phyloP scores from a whole-genome alignment of 2,888 invertebrate species.

The Drosophila vallismaia region DNA sequence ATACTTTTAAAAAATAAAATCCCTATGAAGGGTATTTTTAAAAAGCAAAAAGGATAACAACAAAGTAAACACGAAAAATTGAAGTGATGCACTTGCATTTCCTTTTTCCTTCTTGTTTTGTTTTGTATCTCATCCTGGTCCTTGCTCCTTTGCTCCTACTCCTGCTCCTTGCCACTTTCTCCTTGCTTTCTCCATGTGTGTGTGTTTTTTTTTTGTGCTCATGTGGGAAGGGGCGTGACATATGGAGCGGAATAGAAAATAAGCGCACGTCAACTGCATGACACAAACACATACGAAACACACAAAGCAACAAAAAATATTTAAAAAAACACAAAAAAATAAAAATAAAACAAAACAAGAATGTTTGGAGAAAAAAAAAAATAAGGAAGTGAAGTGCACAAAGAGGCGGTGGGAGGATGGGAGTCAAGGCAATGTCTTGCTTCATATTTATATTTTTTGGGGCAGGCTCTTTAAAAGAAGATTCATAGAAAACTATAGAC shows the following conservation, averaged over 20 bases:
- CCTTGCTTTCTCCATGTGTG: neutral
- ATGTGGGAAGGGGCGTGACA: constrained; percentile 61
- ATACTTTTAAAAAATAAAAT: too few species aligned
- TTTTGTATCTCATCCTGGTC: constrained; percentile 1
- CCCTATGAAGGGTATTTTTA: neutral
- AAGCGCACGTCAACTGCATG: constrained; percentile 78
- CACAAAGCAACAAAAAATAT: constrained; percentile 54
- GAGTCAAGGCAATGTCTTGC: constrained; percentile 47
- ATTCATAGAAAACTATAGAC: neutral
- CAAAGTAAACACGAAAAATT: constrained; percentile 47
- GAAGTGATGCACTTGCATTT: constrained; percentile 22
- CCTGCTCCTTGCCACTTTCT: neutral
- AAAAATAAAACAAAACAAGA: constrained; percentile 39
- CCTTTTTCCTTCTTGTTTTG: neutral
- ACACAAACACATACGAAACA: constrained; percentile 70
- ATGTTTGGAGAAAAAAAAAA: neutral
- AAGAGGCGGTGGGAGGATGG: neutral
- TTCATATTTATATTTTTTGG: constrained; percentile 66
- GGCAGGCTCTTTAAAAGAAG: constrained; percentile 23
- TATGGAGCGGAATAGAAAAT: constrained; percentile 79
- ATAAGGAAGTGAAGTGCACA: constrained; percentile 2
- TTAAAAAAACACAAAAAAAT: constrained; percentile 1
- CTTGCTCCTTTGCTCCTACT: neutral
- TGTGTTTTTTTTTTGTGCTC: constrained; percentile 12
- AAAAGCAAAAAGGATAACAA: constrained; percentile 26